A percentile compares a stretch with the other conserved stretches of the same genome.
These are phyloP conservation scores for Emydoidea blandingii DNA, from an alignment of 2,797 vertebrate species.

Conservation along the genomic window DNA sequence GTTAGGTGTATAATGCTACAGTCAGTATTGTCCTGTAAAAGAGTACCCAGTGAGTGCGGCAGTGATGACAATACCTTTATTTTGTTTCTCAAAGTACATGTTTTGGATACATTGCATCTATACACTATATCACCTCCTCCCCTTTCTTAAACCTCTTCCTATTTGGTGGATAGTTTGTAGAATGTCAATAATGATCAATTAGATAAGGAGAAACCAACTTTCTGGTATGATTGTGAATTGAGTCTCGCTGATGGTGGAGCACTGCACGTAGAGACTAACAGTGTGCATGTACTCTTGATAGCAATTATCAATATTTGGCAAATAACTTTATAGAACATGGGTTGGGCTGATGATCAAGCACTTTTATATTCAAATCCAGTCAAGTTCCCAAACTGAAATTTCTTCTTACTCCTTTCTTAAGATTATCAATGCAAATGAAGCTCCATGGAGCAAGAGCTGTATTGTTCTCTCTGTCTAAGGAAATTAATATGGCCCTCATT, in stretches of 20 bases:
- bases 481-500: too few species aligned
- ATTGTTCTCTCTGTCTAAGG: not conserved
- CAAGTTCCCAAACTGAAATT: too few species aligned
- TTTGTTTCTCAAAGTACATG: not conserved
- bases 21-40: not conserved
- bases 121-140: not conserved
- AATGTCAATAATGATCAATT: not conserved
- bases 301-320: not conserved
- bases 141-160: not conserved
- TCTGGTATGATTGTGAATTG: not conserved
- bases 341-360: not conserved
- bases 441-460: not conserved
- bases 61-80: not conserved
- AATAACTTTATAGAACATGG: not conserved
- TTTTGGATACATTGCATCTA: not conserved
- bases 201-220: not conserved
- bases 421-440: not conserved
- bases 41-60: not conserved
- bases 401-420: not conserved
- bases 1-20: not conserved
- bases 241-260: not conserved
- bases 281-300: not conserved
- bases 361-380: not conserved
- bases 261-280: not conserved
- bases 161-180: conserved; percentile 18